Evolutionary conservation across 2,797 vertebrate genomes (phyloP), one percentile per base, ranked within the genome.

Genomic region (Pelochelys cantorii): DNA sequence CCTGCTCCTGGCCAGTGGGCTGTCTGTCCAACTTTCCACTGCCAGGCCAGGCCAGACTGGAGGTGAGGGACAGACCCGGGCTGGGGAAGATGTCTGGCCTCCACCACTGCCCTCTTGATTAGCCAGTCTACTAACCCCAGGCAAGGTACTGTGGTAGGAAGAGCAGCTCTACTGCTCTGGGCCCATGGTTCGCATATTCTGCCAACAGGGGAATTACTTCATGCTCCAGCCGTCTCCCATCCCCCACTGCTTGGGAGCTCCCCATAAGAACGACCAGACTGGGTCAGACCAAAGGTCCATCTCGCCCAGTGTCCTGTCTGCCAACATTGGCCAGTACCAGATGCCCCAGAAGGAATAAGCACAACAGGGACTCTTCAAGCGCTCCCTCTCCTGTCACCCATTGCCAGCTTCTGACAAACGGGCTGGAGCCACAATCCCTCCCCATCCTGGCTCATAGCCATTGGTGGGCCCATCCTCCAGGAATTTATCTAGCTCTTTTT

Each of bases 181-280:
- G 27, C 25, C 9, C 9, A 20, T 1, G 4, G 31, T 23, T 27
- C 31, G 31, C 65, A 9, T 68, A 34, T 18, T 18, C 65, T 34
- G n/a, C 65, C 4, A 0, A 13, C 17, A 65, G 65, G 65, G 20
- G 65, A 68, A 29, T 4, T 20, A 68, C 2, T 68, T 68, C 65
- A 34, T 17, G 1, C 8, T 68, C 15, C 31, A 1, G 4, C 31
- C 2, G 62, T 9, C 62, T 68, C 31, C 62, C 62, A 29, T 87
- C 0, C 0, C 0, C n/a, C 57, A 14, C 12, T 0, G 31, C 4
- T 7, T 17, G 0, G 25, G 85, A 71, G 1, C 55, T 15, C 79
- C 37, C 53, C 84, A 0, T 48, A 48, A 48, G 42, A 48, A 48
- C 42, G 8, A 8, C 42, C 42, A 48, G 42, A 48, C 42, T 8